Evolutionary conservation across 2,113 vertebrate species (phyloP).

Genomic region (Thymallus thymallus): DNA sequence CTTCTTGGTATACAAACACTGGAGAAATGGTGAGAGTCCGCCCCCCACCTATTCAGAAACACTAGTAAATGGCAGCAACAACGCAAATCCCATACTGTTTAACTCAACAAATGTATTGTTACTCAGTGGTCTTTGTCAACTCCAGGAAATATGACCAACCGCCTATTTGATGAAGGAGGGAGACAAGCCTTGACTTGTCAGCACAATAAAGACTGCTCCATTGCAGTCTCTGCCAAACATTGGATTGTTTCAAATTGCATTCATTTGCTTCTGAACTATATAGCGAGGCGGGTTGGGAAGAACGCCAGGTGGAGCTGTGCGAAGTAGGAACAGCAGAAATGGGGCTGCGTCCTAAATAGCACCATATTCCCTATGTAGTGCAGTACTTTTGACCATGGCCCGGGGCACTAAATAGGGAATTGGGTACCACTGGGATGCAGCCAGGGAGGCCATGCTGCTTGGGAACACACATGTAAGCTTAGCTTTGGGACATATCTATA

Average conservation of each 20-base stretch:
- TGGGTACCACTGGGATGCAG: background rate
- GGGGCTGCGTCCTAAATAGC: background rate
- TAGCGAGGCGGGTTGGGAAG: conserved; percentile 25
- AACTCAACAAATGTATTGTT: conserved; percentile 1
- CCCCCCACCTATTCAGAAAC: background rate
- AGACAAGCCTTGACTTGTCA: conserved; percentile 35
- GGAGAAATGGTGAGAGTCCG: background rate
- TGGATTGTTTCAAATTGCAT: conserved; percentile 45
- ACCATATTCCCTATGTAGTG: background rate
- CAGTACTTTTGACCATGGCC: too few species aligned
- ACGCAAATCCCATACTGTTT: too few species aligned
- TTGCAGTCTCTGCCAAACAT: conserved; percentile 26
- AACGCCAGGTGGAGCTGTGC: background rate
- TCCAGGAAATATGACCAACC: conserved; percentile 32
- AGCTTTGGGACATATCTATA: background rate
- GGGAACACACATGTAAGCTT: background rate
- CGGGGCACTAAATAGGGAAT: too few species aligned
- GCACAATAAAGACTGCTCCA: conserved; percentile 27
- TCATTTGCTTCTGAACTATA: conserved; percentile 30
- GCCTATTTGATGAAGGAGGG: conserved; percentile 29
- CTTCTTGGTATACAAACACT: background rate
- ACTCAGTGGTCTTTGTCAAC: conserved; percentile 26
- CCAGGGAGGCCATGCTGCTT: background rate
- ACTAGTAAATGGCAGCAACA: too few species aligned
- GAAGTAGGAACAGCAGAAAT: conserved; percentile 10